phyloP scores from a whole-genome alignment of 2,888 invertebrate genomes.

The Watsonalla cultraria region DNA sequence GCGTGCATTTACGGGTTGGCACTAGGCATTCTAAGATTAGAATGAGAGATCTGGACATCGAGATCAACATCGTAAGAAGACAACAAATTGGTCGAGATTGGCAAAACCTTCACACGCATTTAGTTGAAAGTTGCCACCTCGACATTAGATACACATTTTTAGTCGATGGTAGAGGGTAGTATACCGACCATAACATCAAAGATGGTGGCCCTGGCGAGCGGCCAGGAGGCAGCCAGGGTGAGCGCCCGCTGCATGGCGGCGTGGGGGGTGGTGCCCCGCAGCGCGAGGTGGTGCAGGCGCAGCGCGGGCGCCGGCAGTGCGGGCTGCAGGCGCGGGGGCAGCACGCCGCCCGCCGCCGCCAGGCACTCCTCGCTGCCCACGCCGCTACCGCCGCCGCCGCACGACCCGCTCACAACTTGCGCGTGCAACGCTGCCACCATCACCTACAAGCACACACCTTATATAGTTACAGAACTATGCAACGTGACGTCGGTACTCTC shows the following conservation, averaged over 20 bases:
- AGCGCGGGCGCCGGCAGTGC: conserved; percentile 91
- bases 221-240: conserved; percentile 96
- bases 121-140: too few relatives aligned
- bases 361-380: conserved; percentile 82
- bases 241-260: conserved; percentile 96
- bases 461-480: neutral
- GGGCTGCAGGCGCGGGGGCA: conserved; percentile 90
- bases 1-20: too few relatives aligned
- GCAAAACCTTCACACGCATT: too few relatives aligned
- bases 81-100: too few relatives aligned
- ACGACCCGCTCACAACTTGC: conserved; percentile 94
- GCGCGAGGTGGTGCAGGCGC: conserved; percentile 93
- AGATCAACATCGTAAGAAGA: too few relatives aligned
- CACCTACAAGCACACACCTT: conserved; percentile 75
- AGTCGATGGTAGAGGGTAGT: too few relatives aligned
- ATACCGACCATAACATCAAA: conserved; percentile 93
- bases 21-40: too few relatives aligned
- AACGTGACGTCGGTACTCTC: neutral
- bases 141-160: too few relatives aligned
- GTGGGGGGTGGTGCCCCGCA: conserved; percentile 90
- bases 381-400: conserved; percentile 78
- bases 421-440: conserved; percentile 96
- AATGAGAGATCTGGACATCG: too few relatives aligned
- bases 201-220: conserved; percentile 93
- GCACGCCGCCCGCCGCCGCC: conserved; percentile 86